Base-by-base conservation (phyloP, 2,113 vertebrate genomes). In the Laterallus jamaicensis region DNA sequence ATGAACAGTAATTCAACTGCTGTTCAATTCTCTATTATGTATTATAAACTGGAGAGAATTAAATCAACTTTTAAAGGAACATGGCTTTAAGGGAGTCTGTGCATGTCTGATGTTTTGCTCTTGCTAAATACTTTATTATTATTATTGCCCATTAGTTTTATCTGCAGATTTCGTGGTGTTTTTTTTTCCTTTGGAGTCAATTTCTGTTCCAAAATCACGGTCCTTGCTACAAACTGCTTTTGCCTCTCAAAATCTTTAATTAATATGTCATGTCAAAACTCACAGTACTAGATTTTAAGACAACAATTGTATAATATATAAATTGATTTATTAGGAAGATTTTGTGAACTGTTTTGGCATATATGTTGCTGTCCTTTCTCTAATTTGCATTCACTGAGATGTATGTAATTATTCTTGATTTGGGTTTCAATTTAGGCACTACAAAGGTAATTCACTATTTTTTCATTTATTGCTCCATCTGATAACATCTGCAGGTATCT, bases 21-120 rank as follows among this genome's bases (percentile, higher is more conserved):
- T 86, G 54, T 16, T 89, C 16, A 55, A 37, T 74, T 85, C 66
- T 52, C 6, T 90, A 64, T 83, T 90, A 71, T 91, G 64, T 92
- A 75, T 86, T 90, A 56, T 42, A 81, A 95, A 84, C 17, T 55
- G n/a, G 31, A 64, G 71, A 82, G 76, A 80, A 69, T 50, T 66
- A 94, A 92, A 82, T 91, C 75, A 81, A 90, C 75, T 97, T 93
- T 92, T 47, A 62, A 90, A 87, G 47, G 44, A 82, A 63, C 47
- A 42, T 16, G 42, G 20, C 9, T 82, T 82, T 85, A 42, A 58
- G 2, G 1, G 50, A 74, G 29, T 59, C 52, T 40, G 8, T 58
- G 39, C 4, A 26, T 21, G 9, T 67, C 20, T 75, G 8, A 66
- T 92, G 71, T 93, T 94, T 96, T 82, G 4, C 50, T 71, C 21